These are phyloP conservation scores for Linnaemya tessellans DNA, from an alignment of 2,888 invertebrate species.

Conservation along the genomic window DNA sequence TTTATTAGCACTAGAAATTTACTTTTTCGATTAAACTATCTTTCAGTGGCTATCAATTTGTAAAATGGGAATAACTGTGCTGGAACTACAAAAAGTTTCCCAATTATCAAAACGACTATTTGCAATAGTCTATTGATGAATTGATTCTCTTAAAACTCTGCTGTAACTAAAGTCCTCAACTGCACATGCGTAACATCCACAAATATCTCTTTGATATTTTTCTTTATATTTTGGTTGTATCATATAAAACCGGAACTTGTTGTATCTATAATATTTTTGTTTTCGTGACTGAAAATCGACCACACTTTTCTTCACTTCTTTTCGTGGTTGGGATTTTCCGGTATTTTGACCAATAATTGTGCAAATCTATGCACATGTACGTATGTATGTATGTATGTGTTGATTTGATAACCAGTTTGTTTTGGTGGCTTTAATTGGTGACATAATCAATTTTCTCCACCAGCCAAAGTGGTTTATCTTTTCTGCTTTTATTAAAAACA, in stretches of 20 bases:
- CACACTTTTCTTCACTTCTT: conserved; percentile 56
- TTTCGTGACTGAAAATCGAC: conserved; percentile 67
- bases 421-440: conserved; percentile 73
- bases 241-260: conserved; percentile 59
- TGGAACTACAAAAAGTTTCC: background rate
- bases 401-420: conserved; percentile 75
- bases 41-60: too few species aligned
- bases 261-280: background rate
- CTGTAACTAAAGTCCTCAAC: conserved; percentile 21
- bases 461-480: conserved; percentile 40
- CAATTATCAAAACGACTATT: background rate
- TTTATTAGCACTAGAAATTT: too few species aligned
- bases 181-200: conserved; percentile 44
- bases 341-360: conserved; percentile 57
- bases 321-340: conserved; percentile 48
- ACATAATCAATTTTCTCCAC: conserved; percentile 63
- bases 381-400: conserved; percentile 4
- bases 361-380: background rate
- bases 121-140: background rate
- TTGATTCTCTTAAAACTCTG: conserved; percentile 43
- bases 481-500: background rate
- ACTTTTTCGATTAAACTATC: too few species aligned
- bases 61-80: too few species aligned
- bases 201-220: conserved; percentile 30
- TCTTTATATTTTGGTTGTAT: conserved; percentile 17